Base-by-base conservation (phyloP, 2,888 invertebrate species). In the Erebia palarica region DNA sequence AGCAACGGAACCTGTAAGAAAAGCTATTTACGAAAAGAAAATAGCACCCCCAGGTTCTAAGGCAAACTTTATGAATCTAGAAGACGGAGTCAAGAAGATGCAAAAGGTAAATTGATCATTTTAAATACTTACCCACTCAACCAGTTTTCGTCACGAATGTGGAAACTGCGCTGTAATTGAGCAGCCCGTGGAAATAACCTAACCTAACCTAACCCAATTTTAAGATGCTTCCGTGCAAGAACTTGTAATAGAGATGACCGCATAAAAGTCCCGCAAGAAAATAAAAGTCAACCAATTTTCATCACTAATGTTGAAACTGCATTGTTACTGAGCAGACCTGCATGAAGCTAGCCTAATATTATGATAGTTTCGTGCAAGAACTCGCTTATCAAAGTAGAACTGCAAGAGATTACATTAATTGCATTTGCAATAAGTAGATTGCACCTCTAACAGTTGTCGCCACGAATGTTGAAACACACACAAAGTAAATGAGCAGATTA, bases 21-120 rank as follows among this genome's bases (percentile, higher is more conserved):
- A 91, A 79, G 93, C 94, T 10, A 92, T 96, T 36, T 95, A 95
- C 78, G 86, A 94, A 60, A 92, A 93, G 64, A 95, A 95, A 86
- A 91, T 96, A 9, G 91, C 93, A 3, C 94, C 94, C 5, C 92
- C 89, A 59, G 95, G 95, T 9, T 91, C 94, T 57, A 91, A 90
- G 67, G 86, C 94, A 0, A 94, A 93, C 74, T 95, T 94, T 81
- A 89, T 94, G 84, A 81, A 88, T 1, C 80, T 95, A 7, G 93
- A 94, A 70, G 94, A 95, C 69, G 96, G 96, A 0, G 93, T 96
- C 0, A 84, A 85, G 68, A 90, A 86, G 73, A 75, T 96, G 9
- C 93, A 93, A 78, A 88, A 90, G 77, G 91, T 91, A 78, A 57
- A 14, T 47, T 47, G 13, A 47, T 4, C 13, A 13, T 47, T 27